Percentiles rank a stretch among this genome's conserved stretches.
These are phyloP conservation scores for Centroberyx gerrardi DNA, from an alignment of 2,797 vertebrate species.

Conservation along the genomic window DNA sequence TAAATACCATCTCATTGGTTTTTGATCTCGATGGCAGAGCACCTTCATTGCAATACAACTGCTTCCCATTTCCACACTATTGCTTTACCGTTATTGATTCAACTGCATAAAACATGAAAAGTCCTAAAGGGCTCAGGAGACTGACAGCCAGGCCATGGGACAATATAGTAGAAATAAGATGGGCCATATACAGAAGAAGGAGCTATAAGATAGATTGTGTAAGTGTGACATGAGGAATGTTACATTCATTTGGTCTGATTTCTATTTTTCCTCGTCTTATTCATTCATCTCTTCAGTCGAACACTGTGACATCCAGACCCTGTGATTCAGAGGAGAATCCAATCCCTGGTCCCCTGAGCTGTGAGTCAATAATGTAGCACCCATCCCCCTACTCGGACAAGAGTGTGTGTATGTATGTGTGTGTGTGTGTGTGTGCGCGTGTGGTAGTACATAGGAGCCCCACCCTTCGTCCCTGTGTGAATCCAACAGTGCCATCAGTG, in stretches of 20 bases:
- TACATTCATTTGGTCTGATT: background rate
- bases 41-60: conserved; percentile 11
- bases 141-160: conserved; percentile 26
- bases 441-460: conserved; percentile 32
- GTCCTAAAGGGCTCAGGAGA: conserved; percentile 34
- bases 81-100: conserved; percentile 53
- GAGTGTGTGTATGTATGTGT: conserved; percentile 23
- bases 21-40: conserved; percentile 2
- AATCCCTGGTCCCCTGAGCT: conserved; percentile 40
- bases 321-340: conserved; percentile 48
- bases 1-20: conserved; percentile 6
- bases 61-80: conserved; percentile 37
- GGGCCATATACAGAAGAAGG: conserved; percentile 1
- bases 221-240: conserved; percentile 16
- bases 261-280: conserved; percentile 3
- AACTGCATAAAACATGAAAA: conserved; percentile 64
- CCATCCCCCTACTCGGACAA: conserved; percentile 26
- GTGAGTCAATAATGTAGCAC: conserved; percentile 42
- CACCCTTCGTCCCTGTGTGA: conserved; percentile 36
- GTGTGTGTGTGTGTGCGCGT: conserved; percentile 25
- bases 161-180: conserved; percentile 7
- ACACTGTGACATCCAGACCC: conserved; percentile 23
- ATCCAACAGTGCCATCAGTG: conserved; percentile 47
- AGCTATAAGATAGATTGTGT: background rate
- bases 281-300: conserved; percentile 36